phyloP scores from a whole-genome alignment of 2,797 vertebrate genomes.

The Pseudotriccus pelzelni region DNA sequence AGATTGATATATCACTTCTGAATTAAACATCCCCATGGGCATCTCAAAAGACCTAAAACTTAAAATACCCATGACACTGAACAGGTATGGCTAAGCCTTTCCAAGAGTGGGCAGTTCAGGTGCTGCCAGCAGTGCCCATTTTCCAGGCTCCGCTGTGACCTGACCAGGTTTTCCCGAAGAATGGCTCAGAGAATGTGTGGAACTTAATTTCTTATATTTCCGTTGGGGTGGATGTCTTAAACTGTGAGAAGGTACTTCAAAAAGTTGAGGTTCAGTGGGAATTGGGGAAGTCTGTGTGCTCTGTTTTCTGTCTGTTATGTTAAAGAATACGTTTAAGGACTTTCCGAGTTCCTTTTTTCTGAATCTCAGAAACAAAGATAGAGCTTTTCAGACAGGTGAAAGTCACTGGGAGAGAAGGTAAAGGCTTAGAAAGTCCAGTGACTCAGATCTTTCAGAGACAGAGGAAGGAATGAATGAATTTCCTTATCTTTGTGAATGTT shows the following conservation, averaged over 20 bases:
- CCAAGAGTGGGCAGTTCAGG: background rate
- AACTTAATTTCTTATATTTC: background rate
- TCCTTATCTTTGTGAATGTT: background rate
- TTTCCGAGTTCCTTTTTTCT: background rate
- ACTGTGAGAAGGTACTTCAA: background rate
- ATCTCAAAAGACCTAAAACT: background rate
- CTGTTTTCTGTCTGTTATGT: background rate
- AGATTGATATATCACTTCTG: background rate
- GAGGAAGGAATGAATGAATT: background rate
- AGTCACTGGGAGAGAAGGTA: background rate
- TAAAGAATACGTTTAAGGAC: background rate
- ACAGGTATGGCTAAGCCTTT: background rate
- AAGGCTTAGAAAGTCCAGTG: background rate
- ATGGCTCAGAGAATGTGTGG: fast-evolving
- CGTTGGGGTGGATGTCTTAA: background rate
- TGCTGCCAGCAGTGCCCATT: background rate
- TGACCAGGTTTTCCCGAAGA: background rate
- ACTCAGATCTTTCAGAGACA: background rate
- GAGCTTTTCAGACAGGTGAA: background rate
- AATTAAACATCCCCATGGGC: background rate
- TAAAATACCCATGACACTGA: background rate
- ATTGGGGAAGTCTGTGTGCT: background rate
- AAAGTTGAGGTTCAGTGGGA: background rate
- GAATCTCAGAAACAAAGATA: background rate
- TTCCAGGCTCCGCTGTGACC: background rate